Evolutionary conservation across 2,113 vertebrate species (phyloP).

Genomic region (Ivindomyrus marchei): DNA sequence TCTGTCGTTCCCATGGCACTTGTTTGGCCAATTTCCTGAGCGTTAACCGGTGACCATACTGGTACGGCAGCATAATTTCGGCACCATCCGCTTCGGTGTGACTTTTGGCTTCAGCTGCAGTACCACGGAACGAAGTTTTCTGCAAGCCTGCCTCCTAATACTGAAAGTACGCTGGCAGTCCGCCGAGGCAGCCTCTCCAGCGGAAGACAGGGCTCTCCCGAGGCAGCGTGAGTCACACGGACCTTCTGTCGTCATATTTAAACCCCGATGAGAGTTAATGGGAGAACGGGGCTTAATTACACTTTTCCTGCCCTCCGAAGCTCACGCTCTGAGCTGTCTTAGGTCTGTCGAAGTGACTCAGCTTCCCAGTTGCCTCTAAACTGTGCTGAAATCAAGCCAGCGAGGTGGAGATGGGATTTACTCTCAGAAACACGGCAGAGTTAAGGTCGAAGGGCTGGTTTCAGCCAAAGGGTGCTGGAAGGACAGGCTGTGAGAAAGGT

Average conservation of each 20-base stretch:
- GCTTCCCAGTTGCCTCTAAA: not conserved
- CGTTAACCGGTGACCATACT: not conserved
- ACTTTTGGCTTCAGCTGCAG: not conserved
- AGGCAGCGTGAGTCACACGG: not conserved
- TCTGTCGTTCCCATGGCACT: not conserved
- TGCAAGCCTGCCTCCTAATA: not conserved
- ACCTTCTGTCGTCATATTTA: not conserved
- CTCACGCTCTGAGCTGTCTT: not conserved
- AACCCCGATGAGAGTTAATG: not conserved
- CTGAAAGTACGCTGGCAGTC: not conserved
- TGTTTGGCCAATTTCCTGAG: not conserved
- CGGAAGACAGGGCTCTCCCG: not conserved
- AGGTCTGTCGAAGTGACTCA: not conserved
- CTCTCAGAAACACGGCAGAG: not conserved
- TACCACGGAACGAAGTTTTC: not conserved
- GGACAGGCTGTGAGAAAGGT: not conserved
- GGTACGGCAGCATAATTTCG: not conserved
- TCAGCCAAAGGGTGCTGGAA: not conserved
- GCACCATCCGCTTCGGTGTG: not conserved
- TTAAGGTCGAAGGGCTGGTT: constrained; percentile 3
- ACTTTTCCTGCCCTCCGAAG: not conserved
- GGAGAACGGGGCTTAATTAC: not conserved
- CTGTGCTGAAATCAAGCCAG: not conserved
- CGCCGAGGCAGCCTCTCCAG: not conserved
- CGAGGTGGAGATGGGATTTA: not conserved